phyloP scores from a whole-genome alignment of 2,888 invertebrate genomes.

The Escarpia spicata region DNA sequence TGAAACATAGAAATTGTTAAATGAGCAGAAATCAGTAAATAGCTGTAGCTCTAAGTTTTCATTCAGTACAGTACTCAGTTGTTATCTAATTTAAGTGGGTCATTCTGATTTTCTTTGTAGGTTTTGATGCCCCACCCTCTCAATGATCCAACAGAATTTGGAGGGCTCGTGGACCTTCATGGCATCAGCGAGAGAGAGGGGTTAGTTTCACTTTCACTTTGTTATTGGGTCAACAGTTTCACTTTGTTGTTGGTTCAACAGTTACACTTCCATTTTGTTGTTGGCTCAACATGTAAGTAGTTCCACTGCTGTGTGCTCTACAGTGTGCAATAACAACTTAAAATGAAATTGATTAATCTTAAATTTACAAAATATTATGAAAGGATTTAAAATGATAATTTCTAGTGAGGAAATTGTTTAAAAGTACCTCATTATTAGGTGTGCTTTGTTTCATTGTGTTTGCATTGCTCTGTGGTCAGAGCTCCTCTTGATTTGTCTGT shows the following conservation, averaged over 20 bases:
- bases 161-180: slow-evolving; percentile 39
- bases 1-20: too few species aligned
- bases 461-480: neutral
- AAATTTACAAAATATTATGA: neutral
- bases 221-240: neutral
- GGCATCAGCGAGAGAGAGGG: slow-evolving; percentile 42
- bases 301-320: neutral
- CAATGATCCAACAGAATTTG: slow-evolving; percentile 43
- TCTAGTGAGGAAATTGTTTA: neutral
- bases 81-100: neutral
- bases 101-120: slow-evolving; percentile 22
- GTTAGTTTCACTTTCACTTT: slow-evolving; percentile 26
- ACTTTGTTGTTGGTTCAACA: neutral
- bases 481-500: neutral
- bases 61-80: too few species aligned
- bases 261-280: too few species aligned
- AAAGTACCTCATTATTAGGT: neutral
- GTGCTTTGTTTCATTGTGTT: neutral
- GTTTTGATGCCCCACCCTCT: slow-evolving; percentile 40
- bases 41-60: too few species aligned
- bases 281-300: neutral
- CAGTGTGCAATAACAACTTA: neutral
- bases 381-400: neutral
- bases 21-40: too few species aligned
- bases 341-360: neutral